Evolutionary conservation across 2,888 invertebrate genomes (phyloP).

Genomic region (Nephrotoma appendiculata): DNA sequence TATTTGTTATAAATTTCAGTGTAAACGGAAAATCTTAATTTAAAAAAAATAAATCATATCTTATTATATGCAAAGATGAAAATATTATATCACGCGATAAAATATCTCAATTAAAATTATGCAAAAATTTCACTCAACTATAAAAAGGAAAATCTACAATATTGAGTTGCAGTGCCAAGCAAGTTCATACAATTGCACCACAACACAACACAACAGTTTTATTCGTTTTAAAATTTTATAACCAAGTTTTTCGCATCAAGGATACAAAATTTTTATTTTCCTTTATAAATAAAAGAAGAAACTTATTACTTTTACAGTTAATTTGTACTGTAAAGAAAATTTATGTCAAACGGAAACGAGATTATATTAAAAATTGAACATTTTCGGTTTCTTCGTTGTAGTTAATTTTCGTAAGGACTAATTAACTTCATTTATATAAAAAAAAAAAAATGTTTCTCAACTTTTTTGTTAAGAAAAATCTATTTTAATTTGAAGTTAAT

Average conservation of each 20-base stretch:
- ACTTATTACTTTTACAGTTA: not conserved
- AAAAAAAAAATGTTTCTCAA: not conserved
- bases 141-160: no score
- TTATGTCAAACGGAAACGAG: not conserved
- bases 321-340: not conserved
- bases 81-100: not conserved
- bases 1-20: no score
- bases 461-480: not conserved
- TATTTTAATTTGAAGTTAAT: not conserved
- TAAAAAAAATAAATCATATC: not conserved
- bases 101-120: not conserved
- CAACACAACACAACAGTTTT: not conserved
- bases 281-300: not conserved
- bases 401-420: not conserved
- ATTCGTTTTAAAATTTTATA: not conserved
- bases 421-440: not conserved
- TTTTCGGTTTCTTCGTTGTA: not conserved
- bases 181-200: not conserved
- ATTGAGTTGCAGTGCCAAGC: no score
- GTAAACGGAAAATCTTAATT: not conserved
- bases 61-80: no score
- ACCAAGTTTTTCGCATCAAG: not conserved
- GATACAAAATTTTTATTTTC: not conserved
- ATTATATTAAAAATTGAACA: not conserved
- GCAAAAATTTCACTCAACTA: not conserved